Evolutionary conservation across 1,140 invertebrate species (phyloP).

Genomic region (Neodiprion fabricii): DNA sequence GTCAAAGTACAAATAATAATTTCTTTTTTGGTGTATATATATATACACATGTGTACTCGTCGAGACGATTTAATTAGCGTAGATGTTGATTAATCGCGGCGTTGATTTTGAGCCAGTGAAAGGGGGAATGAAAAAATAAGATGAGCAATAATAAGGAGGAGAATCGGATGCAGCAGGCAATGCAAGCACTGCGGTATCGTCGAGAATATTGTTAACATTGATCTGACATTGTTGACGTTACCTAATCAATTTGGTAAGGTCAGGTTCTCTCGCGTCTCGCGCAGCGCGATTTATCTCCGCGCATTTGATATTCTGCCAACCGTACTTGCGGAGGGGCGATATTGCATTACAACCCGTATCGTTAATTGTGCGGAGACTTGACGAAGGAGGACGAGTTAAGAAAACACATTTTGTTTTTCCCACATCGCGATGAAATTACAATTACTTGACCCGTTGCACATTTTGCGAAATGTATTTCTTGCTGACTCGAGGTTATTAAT

Average conservation of each 20-base stretch:
- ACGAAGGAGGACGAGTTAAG: no score
- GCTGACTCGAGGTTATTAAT: no score
- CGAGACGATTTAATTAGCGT: slow-evolving; percentile 28
- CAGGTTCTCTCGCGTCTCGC: slow-evolving; percentile 30
- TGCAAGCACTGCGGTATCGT: neutral
- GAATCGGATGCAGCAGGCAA: neutral
- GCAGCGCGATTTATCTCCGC: slow-evolving; percentile 29
- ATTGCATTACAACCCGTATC: slow-evolving; percentile 10
- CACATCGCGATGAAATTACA: slow-evolving; percentile 8
- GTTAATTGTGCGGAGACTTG: neutral
- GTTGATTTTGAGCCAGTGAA: no score
- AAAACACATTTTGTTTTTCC: slow-evolving; percentile 10
- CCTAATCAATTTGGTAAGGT: slow-evolving; percentile 51
- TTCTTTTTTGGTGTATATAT: neutral
- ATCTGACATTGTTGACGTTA: slow-evolving; percentile 48
- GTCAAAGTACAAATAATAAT: no score
- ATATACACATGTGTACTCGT: neutral
- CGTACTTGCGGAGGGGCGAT: neutral
- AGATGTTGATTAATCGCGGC: neutral
- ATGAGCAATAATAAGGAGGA: neutral
- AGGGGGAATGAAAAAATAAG: no score
- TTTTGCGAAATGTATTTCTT: neutral
- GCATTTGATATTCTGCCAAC: neutral
- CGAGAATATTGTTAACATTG: slow-evolving; percentile 37
- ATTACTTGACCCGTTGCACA: neutral